Evolutionary conservation across 2,888 invertebrate genomes (phyloP).

Genomic region (Euclidia mi): DNA sequence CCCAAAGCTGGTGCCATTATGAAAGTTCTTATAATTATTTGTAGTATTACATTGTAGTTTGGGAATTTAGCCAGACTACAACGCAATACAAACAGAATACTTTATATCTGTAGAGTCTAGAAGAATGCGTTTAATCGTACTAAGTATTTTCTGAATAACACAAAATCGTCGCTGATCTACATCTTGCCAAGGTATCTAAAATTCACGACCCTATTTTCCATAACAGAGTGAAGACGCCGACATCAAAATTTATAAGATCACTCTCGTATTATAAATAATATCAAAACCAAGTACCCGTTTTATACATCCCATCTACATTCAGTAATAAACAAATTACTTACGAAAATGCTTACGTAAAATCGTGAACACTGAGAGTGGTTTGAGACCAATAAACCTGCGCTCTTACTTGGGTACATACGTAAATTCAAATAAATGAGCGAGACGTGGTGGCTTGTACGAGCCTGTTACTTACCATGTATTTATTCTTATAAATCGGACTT

Average conservation of each 20-base stretch:
- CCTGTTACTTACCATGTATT: constrained; percentile 69
- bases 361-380: constrained; percentile 28
- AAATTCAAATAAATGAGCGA: constrained; percentile 62
- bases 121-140: no score
- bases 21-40: no score
- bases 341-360: constrained; percentile 39
- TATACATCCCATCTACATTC: constrained; percentile 18
- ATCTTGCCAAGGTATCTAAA: no score
- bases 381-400: constrained; percentile 46
- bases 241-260: background rate
- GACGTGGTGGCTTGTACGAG: constrained; percentile 52
- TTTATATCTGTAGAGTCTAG: no score
- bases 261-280: background rate
- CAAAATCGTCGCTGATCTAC: no score
- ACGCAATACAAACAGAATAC: no score
- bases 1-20: no score
- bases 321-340: constrained; percentile 45
- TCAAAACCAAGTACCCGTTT: constrained; percentile 1
- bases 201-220: no score
- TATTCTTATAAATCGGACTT: constrained; percentile 78
- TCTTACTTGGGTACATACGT: constrained; percentile 47
- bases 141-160: no score
- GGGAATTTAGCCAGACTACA: no score
- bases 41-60: no score
- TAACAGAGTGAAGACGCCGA: no score